Evolutionary conservation across 1,140 invertebrate species (phyloP), one percentile per base, ranked within the genome.

Genomic region (Drosophila bipectinata): DNA sequence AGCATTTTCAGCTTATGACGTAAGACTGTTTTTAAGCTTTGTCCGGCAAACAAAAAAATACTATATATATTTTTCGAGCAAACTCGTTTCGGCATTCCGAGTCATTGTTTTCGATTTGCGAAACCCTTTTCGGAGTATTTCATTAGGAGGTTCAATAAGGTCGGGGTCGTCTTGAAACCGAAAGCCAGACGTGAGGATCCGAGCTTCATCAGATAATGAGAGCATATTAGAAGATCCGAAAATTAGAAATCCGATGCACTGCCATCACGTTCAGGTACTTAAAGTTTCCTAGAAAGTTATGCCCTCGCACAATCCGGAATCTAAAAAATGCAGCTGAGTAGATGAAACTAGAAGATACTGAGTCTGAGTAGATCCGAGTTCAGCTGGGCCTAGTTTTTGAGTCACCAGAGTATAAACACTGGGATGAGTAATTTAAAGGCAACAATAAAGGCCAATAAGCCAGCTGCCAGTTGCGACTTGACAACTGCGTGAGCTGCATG

Each of bases 141-240:
- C 21, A 4, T 24, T 10, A 3, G 8, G 18, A 21, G 30, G 62
- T 69, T 87, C 62, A 74, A 78, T 79, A 56, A 58, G 75, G 60
- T 82, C 71, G 79, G 79, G 71, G 66, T 83, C 52, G 67, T 48
- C 44, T 55, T 44, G 62, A 85, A 87, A 82, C 78, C 71, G 79
- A 82, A 85, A 77, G 71, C 66, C 44, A 66, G 72, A 87, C 83
- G 83, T 87, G 79, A 83, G 83, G 54, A 72, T 54, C 12, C 53
- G 49, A 51, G 49, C 28, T 28, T 62, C 21, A 47, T 68, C 63
- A 54, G 39, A 77, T 72, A 63, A 69, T 73, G 47, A 71, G 63
- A 69, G 48, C 78, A 87, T 82, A 87, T 87, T 82, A 82, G 78
- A 59, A 85, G 82, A 82, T 88, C 88, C 79, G 74, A 85, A 82